Evolutionary conservation across 2,888 invertebrate species (phyloP).

Genomic region (Drosophila kambysellisi): DNA sequence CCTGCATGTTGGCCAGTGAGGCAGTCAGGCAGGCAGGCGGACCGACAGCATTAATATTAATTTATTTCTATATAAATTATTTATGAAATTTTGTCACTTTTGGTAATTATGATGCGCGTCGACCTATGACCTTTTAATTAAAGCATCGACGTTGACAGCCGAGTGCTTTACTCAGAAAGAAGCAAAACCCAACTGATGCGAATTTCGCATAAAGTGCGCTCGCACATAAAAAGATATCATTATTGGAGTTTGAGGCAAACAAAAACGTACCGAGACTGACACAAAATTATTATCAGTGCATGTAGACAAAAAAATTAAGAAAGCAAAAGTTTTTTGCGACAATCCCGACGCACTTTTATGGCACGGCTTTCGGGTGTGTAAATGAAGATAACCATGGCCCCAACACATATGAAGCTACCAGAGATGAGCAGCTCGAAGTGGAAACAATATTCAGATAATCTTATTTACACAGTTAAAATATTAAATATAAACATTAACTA

Average conservation of each 20-base stretch:
- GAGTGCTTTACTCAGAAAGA: not conserved
- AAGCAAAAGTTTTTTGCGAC: conserved; percentile 76
- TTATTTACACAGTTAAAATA: not conserved
- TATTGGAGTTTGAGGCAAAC: conserved; percentile 7
- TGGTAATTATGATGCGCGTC: conserved; percentile 60
- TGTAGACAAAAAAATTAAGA: conserved; percentile 45
- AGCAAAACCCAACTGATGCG: conserved; percentile 5
- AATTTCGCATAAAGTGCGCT: conserved; percentile 32
- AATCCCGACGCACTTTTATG: conserved; percentile 75
- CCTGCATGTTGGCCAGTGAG: not conserved
- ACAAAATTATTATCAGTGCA: conserved; percentile 64
- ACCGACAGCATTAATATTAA: conserved; percentile 74
- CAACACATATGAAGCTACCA: conserved; percentile 30
- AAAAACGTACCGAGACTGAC: conserved; percentile 5
- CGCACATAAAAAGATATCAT: conserved; percentile 29
- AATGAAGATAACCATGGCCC: conserved; percentile 62
- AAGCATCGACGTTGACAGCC: conserved; percentile 39
- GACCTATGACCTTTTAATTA: conserved; percentile 72
- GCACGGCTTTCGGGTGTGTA: conserved; percentile 56
- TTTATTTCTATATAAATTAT: conserved; percentile 65
- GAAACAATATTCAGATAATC: not conserved
- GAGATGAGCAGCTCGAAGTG: conserved; percentile 43
- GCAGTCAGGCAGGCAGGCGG: not conserved
- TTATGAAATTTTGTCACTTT: conserved; percentile 59
- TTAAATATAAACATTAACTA: not conserved